Evolutionary conservation across 2,888 invertebrate genomes (phyloP).

Genomic region (Branchipolynoe longqiensis): DNA sequence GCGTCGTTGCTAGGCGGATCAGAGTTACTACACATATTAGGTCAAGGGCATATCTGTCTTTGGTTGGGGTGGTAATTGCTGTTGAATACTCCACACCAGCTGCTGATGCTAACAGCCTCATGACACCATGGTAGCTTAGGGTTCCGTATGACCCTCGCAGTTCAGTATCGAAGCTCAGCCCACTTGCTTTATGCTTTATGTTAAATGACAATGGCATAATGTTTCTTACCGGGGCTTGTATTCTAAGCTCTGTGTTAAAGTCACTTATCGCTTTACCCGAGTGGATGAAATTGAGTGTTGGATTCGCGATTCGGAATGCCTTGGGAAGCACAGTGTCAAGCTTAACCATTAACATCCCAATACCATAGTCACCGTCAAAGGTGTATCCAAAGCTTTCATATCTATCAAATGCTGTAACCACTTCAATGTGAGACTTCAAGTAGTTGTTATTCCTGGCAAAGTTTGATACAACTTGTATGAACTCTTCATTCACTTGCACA

Average conservation of each 20-base stretch:
- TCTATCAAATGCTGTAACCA: neutral
- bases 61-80: neutral
- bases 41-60: neutral
- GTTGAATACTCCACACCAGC: neutral
- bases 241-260: neutral
- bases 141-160: neutral
- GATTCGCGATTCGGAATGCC: neutral
- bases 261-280: neutral
- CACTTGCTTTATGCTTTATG: neutral
- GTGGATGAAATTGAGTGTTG: neutral
- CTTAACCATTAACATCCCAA: neutral
- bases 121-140: neutral
- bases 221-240: neutral
- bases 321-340: neutral
- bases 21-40: neutral
- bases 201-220: neutral
- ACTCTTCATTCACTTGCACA: neutral
- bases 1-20: neutral
- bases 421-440: neutral
- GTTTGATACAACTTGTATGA: neutral
- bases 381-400: neutral
- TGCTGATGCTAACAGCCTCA: neutral
- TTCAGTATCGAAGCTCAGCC: conserved; percentile 3
- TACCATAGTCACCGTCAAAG: neutral
- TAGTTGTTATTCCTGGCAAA: neutral